phyloP scores from a whole-genome alignment of 2,888 invertebrate genomes.

The Pegoplata infirma region DNA sequence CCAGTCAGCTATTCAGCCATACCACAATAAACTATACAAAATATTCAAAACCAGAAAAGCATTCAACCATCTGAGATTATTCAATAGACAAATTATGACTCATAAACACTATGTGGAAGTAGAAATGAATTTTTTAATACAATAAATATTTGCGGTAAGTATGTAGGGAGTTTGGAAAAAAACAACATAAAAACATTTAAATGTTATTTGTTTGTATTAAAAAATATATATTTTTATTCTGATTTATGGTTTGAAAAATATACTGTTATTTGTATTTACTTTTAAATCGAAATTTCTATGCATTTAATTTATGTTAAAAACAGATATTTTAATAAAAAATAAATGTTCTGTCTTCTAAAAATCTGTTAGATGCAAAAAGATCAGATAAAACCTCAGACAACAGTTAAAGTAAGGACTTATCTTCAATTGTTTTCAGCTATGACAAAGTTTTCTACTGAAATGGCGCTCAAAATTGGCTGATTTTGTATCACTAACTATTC shows the following conservation, averaged over 20 bases:
- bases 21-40: neutral
- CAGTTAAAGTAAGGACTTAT: too few species aligned
- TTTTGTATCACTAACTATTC: too few species aligned
- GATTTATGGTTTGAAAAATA: conserved; percentile 24
- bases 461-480: too few species aligned
- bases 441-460: too few species aligned
- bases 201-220: conserved; percentile 36
- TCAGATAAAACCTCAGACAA: too few species aligned
- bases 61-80: conserved; percentile 14
- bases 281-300: neutral
- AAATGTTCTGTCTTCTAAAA: too few species aligned
- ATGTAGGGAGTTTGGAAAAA: neutral
- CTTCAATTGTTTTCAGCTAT: too few species aligned
- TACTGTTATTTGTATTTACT: neutral
- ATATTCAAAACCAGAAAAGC: neutral
- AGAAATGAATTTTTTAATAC: neutral
- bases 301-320: too few species aligned
- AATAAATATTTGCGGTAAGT: neutral
- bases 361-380: too few species aligned
- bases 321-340: too few species aligned
- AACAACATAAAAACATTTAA: conserved; percentile 11
- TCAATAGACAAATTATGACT: conserved; percentile 45
- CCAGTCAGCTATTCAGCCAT: neutral
- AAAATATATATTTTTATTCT: conserved; percentile 18
- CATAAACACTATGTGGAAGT: conserved; percentile 30